Base-by-base conservation (phyloP, 1,140 invertebrate genomes). In the Propsilocerus akamusi region DNA sequence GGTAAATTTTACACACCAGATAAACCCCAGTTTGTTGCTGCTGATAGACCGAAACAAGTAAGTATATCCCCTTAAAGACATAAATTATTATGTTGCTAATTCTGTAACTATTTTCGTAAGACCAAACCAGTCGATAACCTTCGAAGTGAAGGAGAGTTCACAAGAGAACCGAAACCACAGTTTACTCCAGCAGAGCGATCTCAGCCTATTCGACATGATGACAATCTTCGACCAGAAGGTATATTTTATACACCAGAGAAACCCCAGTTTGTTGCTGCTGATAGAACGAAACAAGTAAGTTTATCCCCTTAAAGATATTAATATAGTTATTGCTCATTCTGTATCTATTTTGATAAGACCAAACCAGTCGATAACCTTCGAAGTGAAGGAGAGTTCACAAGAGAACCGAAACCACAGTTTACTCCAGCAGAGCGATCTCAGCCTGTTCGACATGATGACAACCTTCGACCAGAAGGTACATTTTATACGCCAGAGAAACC, bases 121-220 rank as follows among this genome's bases (percentile, higher is more conserved):
- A 61, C 59, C 5, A 62, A 61, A 53, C 69, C 69, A 0, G 63
- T 72, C 53, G 73, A 79, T 54, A 75, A 79, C 56, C 53, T 79
- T 1, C 66, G 63, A 22, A 72, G 77, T 47, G 79, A 81, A 62
- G 77, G 78, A 11, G 66, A 73, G 10, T 73, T 74, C 49, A 63
- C 62, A 50, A 47, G 58, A 59, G 50, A 56, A n/a, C 53, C 58
- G 25, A 60, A 59, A 25, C 30, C 56, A 12, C 22, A 48, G 37
- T 56, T 51, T 37, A 37, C 47, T 20, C 59, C 57, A 23, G 70
- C 63, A 12, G 70, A 74, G 56, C 55, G 67, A 49, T 64, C 63
- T 22, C 52, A 57, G 25, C 55, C 58, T 46, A 56, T 62, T 3
- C 58, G 57, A 51, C 65, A 60, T 10, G 51, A 59, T 49, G 68